Evolutionary conservation across 2,888 invertebrate genomes (phyloP), one percentile per base, ranked within the genome.

Genomic region (Perizoma flavofasciatum): DNA sequence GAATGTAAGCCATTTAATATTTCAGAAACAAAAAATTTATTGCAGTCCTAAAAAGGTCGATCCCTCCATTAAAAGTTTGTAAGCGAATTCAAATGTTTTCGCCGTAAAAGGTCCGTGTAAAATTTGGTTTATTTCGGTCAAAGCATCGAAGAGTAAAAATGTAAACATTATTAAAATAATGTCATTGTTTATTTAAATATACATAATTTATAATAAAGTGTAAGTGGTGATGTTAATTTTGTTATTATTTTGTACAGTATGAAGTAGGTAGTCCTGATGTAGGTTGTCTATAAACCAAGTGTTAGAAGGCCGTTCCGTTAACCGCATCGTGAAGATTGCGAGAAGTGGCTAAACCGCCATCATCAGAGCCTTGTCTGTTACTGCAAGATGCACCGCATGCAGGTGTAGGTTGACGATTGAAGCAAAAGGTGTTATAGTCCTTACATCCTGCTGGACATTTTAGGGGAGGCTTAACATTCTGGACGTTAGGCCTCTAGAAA

Each of bases 11-110:
- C 33, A 51, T 54, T 41, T 6, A 46, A 51, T 57, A 47, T 46
- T 57, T 41, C 8, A 45, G 11, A 45, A 44, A 48, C 32, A 46
- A 37, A 40, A 45, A 37, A 10, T 58, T 44, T 55, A 62, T 55
- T 58, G 47, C 55, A 55, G 6, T 41, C 11, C 37, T 40, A 45
- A 55, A 54, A 58, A 52, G 62, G 37, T 35, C 44, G 41, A 40
- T 50, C 44, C 53, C 9, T 57, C 54, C 53, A 64, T 55, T 57
- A 54, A 60, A 56, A 60, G 50, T 56, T 63, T 55, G 44, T 45
- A 35, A 43, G 52, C 47, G 55, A 55, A 55, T 51, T 53, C 35
- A 54, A 59, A 53, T 53, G 50, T 59, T 56, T 62, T 56, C 48
- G 41, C 53, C 45, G 8, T 6, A 47, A 63, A 62, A 46, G 57